Evolutionary conservation across 2,797 vertebrate genomes (phyloP).

Genomic region (Dicrostonyx torquatus): DNA sequence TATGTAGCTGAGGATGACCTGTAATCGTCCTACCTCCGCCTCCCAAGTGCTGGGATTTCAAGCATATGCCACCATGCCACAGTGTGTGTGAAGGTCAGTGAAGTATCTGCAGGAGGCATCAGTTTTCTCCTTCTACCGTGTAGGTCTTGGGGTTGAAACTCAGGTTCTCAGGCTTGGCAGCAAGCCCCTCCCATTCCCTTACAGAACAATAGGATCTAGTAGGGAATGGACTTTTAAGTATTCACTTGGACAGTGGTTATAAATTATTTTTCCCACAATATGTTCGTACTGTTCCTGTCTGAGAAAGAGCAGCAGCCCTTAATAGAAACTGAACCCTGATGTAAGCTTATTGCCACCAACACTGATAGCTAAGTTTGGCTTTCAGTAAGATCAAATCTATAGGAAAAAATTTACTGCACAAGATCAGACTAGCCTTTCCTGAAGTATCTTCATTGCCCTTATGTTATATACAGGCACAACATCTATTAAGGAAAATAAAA

Average conservation of each 20-base stretch:
- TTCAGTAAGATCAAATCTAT: conserved; percentile 6
- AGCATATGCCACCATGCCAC: not conserved
- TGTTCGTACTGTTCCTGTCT: not conserved
- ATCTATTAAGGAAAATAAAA: conserved; percentile 34
- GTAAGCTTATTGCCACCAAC: conserved; percentile 20
- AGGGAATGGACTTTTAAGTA: not conserved
- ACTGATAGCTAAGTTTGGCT: not conserved
- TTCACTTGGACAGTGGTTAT: not conserved
- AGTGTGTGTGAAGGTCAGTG: not conserved
- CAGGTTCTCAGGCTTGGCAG: not conserved
- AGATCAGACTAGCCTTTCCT: not conserved
- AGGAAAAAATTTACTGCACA: not conserved
- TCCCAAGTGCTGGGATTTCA: not conserved
- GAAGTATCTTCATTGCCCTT: conserved; percentile 34
- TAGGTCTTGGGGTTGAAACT: not conserved
- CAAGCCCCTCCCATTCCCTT: not conserved
- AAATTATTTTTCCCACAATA: not conserved
- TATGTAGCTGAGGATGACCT: not conserved
- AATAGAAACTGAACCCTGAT: conserved; percentile 17
- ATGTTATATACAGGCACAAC: not conserved
- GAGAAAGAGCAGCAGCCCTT: not conserved
- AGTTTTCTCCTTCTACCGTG: not conserved
- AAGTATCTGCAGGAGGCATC: not conserved
- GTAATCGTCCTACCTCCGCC: not conserved
- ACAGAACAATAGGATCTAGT: not conserved